A percentile compares a stretch with the other conserved stretches of the same genome.
phyloP scores from a whole-genome alignment of 2,888 invertebrate genomes.

The Iselma pallidipennis region DNA sequence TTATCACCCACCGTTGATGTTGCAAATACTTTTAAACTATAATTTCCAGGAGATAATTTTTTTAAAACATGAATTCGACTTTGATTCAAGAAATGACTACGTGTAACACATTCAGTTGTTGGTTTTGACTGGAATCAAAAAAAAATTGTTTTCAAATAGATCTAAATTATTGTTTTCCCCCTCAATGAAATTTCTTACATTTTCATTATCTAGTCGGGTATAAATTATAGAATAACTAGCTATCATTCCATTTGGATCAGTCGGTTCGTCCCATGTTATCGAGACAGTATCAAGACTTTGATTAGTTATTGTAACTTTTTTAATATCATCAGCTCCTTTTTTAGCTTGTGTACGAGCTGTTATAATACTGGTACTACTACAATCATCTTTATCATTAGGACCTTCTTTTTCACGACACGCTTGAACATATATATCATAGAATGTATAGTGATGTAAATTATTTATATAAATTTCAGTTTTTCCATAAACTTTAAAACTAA shows the following conservation, averaged over 20 bases:
- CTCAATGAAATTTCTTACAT: conserved; percentile 57
- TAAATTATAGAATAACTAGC: conserved; percentile 83
- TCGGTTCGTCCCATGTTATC: conserved; percentile 80
- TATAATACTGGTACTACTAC: conserved; percentile 59
- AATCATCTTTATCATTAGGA: conserved; percentile 53
- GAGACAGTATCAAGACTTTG: conserved; percentile 63
- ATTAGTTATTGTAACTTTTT: conserved; percentile 59
- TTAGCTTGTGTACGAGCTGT: conserved; percentile 56
- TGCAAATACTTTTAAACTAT: conserved; percentile 76
- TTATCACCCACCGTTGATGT: conserved; percentile 73
- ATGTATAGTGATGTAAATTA: conserved; percentile 75
- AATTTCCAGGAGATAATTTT: conserved; percentile 76
- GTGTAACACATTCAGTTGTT: conserved; percentile 69
- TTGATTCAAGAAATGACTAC: conserved; percentile 61
- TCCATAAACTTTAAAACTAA: conserved; percentile 44
- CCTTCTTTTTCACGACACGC: conserved; percentile 73
- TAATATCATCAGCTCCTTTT: conserved; percentile 67
- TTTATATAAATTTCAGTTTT: conserved; percentile 60
- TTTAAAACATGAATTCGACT: conserved; percentile 60
- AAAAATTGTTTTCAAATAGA: too few species aligned
- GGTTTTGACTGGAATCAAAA: conserved; percentile 59
- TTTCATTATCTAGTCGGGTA: conserved; percentile 67
- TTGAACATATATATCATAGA: conserved; percentile 74
- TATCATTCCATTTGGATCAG: conserved; percentile 84
- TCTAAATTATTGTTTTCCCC: not conserved